Conservation (phyloP, 2,888 invertebrate species). For the Aleiodes leptofemur region DNA sequence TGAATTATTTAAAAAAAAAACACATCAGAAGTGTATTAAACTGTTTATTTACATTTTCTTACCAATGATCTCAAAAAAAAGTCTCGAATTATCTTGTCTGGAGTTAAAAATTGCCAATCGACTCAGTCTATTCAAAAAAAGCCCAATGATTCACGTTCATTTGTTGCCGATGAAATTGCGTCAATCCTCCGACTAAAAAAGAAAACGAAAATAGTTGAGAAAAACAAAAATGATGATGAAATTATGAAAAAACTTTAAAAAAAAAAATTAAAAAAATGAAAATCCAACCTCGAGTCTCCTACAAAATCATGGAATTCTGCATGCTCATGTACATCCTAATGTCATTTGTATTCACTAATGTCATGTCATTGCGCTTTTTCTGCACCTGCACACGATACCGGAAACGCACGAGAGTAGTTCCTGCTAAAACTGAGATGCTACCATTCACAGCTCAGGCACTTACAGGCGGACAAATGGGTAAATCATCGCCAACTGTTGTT, state of each 20-base stretch:
- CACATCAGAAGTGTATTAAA: too few relatives aligned
- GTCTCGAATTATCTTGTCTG: too few relatives aligned
- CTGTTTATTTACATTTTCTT: too few relatives aligned
- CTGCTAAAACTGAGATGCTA: constrained; percentile 67
- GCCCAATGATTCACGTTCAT: constrained; percentile 28
- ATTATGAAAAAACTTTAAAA: neutral
- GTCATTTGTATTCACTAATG: constrained; percentile 27
- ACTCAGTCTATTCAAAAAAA: neutral
- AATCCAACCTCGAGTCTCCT: constrained; percentile 8
- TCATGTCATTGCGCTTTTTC: constrained; percentile 52
- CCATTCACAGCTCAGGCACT: constrained; percentile 71
- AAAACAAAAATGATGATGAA: neutral
- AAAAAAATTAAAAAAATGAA: constrained; percentile 2
- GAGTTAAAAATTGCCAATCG: too few relatives aligned
- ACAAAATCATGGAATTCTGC: constrained; percentile 16
- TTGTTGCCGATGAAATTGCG: constrained; percentile 24
- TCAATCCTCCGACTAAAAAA: neutral
- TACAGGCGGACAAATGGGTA: constrained; percentile 55
- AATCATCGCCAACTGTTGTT: constrained; percentile 56
- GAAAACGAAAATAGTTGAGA: neutral
- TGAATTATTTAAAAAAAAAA: too few relatives aligned
- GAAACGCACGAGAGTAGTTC: constrained; percentile 58
- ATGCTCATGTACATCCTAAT: constrained; percentile 22
- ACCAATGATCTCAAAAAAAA: too few relatives aligned
- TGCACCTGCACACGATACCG: constrained; percentile 51